phyloP scores from a whole-genome alignment of 2,888 invertebrate genomes.

The Neuroscelio doddi region DNA sequence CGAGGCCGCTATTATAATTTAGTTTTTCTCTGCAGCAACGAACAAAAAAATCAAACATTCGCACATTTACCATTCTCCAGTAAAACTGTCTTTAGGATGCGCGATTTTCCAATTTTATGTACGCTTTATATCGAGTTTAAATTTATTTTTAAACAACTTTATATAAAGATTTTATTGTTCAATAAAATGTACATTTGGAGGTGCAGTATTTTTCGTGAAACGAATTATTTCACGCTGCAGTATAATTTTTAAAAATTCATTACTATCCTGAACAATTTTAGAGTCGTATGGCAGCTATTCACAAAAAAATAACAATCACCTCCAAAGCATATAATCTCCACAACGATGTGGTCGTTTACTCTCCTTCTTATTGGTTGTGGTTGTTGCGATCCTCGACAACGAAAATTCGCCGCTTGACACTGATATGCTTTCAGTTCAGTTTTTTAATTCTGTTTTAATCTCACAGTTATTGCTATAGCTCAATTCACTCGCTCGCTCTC shows the following conservation, averaged over 20 bases:
- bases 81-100: too few relatives aligned
- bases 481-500: constrained; percentile 39
- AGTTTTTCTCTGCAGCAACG: constrained; percentile 1
- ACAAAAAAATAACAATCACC: constrained; percentile 33
- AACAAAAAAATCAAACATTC: too few relatives aligned
- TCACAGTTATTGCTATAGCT: constrained; percentile 68
- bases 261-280: constrained; percentile 19
- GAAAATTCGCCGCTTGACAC: constrained; percentile 59
- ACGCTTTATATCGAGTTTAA: neutral
- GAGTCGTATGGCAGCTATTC: constrained; percentile 19
- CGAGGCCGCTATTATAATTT: constrained; percentile 34
- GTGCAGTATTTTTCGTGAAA: neutral
- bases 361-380: constrained; percentile 47
- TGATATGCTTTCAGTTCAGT: constrained; percentile 65
- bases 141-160: too few relatives aligned
- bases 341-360: constrained; percentile 38
- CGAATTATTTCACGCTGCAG: neutral
- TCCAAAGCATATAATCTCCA: constrained; percentile 27
- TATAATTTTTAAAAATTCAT: constrained; percentile 11
- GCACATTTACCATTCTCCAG: too few relatives aligned
- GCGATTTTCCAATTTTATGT: neutral
- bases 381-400: constrained; percentile 52
- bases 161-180: too few relatives aligned
- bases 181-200: too few relatives aligned
- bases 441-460: constrained; percentile 71